phyloP scores from a whole-genome alignment of 2,797 vertebrate genomes.

The Hippocampus kuda region DNA sequence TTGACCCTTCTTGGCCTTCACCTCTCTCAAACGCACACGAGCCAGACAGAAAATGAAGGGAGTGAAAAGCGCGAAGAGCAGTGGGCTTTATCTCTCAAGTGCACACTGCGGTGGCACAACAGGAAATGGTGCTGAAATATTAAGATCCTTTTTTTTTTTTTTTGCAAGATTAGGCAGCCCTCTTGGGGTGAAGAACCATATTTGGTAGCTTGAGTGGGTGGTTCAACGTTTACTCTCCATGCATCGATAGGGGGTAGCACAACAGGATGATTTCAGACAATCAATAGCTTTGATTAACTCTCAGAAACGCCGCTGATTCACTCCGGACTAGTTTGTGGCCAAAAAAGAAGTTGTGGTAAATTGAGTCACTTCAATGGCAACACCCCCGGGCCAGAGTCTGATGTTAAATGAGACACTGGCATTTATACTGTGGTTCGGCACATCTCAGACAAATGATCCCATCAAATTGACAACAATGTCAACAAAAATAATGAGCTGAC shows the following conservation, averaged over 20 bases:
- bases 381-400: too few species aligned
- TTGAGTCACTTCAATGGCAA: too few species aligned
- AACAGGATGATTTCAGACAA: neutral
- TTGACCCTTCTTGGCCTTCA: neutral
- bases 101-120: slow-evolving; percentile 35
- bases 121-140: slow-evolving; percentile 43
- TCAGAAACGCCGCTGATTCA: too few species aligned
- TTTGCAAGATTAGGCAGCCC: neutral
- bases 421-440: too few species aligned
- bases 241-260: neutral
- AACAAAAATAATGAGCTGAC: too few species aligned
- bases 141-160: slow-evolving; percentile 19
- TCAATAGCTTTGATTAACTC: neutral
- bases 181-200: neutral
- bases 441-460: too few species aligned
- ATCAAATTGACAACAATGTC: too few species aligned
- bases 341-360: too few species aligned
- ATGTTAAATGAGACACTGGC: too few species aligned
- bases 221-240: neutral
- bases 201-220: neutral
- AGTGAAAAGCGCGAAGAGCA: slow-evolving; percentile 21
- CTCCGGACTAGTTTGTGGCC: too few species aligned
- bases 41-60: slow-evolving; percentile 21
- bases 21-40: neutral
- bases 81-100: slow-evolving; percentile 23